phyloP scores from a whole-genome alignment of 2,797 vertebrate species.

The Falco peregrinus region DNA sequence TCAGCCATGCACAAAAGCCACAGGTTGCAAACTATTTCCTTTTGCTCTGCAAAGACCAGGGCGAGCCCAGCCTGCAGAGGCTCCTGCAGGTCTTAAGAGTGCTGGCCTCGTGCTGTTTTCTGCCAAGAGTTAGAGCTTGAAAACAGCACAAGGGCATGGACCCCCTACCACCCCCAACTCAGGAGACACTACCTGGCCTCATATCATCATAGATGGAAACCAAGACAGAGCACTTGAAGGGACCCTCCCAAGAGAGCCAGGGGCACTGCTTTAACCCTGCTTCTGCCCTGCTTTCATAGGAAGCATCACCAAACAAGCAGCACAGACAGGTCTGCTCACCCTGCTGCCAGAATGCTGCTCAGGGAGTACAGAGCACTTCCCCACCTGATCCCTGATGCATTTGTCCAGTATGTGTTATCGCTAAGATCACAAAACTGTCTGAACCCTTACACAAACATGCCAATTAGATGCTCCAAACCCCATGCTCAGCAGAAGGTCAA shows the following conservation, averaged over 20 bases:
- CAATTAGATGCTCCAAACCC: background rate
- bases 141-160: background rate
- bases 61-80: background rate
- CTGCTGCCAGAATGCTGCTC: accelerated
- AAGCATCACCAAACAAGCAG: background rate
- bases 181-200: background rate
- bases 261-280: background rate
- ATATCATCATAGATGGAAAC: background rate
- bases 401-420: background rate
- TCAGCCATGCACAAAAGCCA: background rate
- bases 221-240: background rate
- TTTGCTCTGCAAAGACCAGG: background rate
- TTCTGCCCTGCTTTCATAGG: background rate
- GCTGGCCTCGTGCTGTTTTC: background rate
- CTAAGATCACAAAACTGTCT: background rate
- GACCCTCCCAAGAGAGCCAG: accelerated
- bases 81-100: background rate
- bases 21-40: background rate
- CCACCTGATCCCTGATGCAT: accelerated
- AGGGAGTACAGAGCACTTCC: accelerated
- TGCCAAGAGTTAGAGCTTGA: background rate
- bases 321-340: too few relatives aligned
- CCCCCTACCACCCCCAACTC: background rate
- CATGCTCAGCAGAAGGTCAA: background rate
- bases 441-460: background rate